phyloP scores from a whole-genome alignment of 2,113 vertebrate genomes.

The Triplophysa dalaica region DNA sequence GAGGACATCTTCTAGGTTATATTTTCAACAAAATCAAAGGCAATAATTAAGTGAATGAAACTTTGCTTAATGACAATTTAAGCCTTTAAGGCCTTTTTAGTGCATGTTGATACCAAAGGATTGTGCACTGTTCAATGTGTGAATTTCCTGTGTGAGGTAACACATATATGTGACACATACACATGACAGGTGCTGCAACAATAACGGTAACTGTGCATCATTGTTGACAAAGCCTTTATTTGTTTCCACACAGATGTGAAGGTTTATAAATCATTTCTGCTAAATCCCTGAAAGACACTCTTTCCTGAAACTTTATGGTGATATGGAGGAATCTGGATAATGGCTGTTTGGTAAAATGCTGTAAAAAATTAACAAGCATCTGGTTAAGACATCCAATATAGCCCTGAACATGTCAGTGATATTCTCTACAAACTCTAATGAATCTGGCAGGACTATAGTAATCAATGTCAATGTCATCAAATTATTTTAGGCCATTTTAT shows the following conservation, averaged over 20 bases:
- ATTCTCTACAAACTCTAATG: no score
- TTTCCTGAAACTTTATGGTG: neutral
- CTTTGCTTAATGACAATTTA: no score
- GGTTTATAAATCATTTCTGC: neutral
- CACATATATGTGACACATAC: neutral
- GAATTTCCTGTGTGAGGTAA: neutral
- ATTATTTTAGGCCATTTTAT: no score
- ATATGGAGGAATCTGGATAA: neutral
- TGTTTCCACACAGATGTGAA: neutral
- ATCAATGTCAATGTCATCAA: no score
- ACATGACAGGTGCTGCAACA: neutral
- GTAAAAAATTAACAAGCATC: conserved; percentile 11
- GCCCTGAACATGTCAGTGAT: neutral
- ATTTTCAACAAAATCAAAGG: neutral
- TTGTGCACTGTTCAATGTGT: neutral
- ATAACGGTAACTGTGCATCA: neutral
- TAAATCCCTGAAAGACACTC: neutral
- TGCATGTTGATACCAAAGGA: no score
- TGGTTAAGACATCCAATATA: neutral
- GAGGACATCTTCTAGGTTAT: neutral
- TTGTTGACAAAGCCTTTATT: neutral
- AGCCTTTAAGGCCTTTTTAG: no score
- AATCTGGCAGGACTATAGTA: no score
- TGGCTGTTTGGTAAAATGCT: neutral
- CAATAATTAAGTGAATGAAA: neutral